Conservation (phyloP, 2,888 invertebrate genomes). For the Drosophila ezoana region DNA sequence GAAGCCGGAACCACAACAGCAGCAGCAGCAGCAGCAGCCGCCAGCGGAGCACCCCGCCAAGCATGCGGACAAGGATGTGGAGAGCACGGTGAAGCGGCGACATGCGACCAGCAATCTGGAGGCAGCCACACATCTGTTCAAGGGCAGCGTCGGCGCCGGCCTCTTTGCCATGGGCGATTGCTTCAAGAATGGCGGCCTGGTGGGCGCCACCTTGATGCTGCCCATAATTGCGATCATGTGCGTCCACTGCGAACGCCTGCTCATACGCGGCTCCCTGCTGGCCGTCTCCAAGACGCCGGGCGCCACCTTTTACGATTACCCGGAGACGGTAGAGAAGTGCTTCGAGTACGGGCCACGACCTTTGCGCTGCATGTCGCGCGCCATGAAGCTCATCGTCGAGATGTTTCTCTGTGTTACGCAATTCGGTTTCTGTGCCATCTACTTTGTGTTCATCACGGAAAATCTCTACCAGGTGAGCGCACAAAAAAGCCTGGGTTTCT, state of each 20-base stretch:
- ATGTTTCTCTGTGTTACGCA: slow-evolving; percentile 96
- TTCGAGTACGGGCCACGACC: slow-evolving; percentile 90
- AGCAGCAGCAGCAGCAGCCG: slow-evolving; percentile 32
- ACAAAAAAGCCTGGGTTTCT: not conserved
- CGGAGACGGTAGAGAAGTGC: slow-evolving; percentile 92
- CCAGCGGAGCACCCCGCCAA: not conserved
- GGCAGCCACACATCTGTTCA: slow-evolving; percentile 95
- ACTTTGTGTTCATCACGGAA: slow-evolving; percentile 96
- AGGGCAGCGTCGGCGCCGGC: slow-evolving; percentile 98
- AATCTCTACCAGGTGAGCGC: slow-evolving; percentile 89
- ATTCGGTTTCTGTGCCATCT: slow-evolving; percentile 98
- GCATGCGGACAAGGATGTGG: slow-evolving; percentile 42
- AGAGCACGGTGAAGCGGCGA: slow-evolving; percentile 51
- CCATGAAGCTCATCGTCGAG: slow-evolving; percentile 91
- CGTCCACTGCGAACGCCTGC: slow-evolving; percentile 95
- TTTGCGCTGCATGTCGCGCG: slow-evolving; percentile 87
- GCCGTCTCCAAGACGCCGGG: slow-evolving; percentile 80
- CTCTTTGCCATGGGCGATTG: slow-evolving; percentile 98
- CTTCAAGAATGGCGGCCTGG: slow-evolving; percentile 94
- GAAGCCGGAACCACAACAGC: slow-evolving; percentile 34
- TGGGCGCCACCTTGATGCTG: slow-evolving; percentile 91
- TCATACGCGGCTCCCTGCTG: slow-evolving; percentile 86
- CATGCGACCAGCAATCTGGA: slow-evolving; percentile 89
- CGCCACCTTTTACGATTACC: slow-evolving; percentile 89
- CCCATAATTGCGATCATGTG: slow-evolving; percentile 94